A percentile compares a stretch with the other conserved stretches of the same genome.
These are phyloP conservation scores for Margaritifera margaritifera DNA, from an alignment of 2,888 invertebrate species.

Conservation along the genomic window DNA sequence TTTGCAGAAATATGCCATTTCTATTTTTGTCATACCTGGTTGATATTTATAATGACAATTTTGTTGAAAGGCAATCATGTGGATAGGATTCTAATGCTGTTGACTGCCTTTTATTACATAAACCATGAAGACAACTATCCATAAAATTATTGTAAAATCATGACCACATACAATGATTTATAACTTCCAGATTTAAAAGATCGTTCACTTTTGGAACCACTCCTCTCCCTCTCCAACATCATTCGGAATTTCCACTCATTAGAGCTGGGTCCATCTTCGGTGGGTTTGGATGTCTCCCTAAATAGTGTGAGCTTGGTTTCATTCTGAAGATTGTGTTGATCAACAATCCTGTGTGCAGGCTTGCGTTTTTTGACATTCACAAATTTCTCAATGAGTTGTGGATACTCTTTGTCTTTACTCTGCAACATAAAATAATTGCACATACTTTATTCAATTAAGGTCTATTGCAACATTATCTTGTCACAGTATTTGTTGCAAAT, in stretches of 20 bases:
- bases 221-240: conserved; percentile 56
- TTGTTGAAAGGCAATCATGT: no score
- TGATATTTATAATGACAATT: no score
- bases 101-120: no score
- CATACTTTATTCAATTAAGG: neutral
- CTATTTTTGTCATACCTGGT: no score
- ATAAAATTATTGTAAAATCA: no score
- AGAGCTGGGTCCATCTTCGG: conserved; percentile 50
- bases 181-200: no score
- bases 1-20: no score
- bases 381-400: conserved; percentile 49
- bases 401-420: conserved; percentile 60
- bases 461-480: no score
- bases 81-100: no score
- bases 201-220: conserved; percentile 6
- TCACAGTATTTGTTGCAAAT: no score
- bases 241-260: conserved; percentile 59
- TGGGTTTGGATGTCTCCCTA: conserved; percentile 47
- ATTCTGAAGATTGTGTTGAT: conserved; percentile 65
- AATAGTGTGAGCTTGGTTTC: conserved; percentile 68
- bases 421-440: conserved; percentile 18
- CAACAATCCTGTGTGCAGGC: conserved; percentile 64
- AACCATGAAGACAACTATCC: no score
- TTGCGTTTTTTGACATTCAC: conserved; percentile 42
- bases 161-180: no score